Conservation (phyloP, 2,113 vertebrate species). For the Regulus satrapa region DNA sequence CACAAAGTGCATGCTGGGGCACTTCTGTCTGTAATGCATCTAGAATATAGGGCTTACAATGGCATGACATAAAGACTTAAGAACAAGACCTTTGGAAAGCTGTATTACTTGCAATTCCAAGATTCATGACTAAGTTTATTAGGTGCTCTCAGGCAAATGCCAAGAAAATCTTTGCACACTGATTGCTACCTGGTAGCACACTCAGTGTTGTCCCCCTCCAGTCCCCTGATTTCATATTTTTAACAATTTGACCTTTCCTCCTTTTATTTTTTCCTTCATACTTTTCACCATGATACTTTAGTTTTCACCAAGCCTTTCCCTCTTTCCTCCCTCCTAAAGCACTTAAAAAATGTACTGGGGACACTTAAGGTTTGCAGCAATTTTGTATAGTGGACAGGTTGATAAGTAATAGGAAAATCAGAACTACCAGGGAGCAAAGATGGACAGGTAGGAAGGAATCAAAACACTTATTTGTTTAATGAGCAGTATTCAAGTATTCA, state of each 20-base stretch:
- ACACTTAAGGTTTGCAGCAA: neutral
- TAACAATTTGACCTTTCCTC: neutral
- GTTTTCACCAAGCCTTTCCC: neutral
- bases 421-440: neutral
- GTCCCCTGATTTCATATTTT: neutral
- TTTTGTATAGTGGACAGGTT: neutral
- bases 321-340: neutral
- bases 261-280: neutral
- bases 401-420: neutral
- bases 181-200: neutral
- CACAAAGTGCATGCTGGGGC: neutral
- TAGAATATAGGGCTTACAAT: neutral
- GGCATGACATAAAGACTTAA: neutral
- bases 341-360: rapidly evolving
- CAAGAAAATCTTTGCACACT: neutral
- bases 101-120: neutral
- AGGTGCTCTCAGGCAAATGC: neutral
- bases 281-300: neutral
- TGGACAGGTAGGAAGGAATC: neutral
- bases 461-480: neutral
- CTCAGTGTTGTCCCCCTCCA: neutral
- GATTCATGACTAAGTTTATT: neutral
- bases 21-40: neutral
- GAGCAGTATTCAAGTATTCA: neutral
- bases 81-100: neutral